phyloP scores from a whole-genome alignment of 2,113 vertebrate species.

The Excalfactoria chinensis region DNA sequence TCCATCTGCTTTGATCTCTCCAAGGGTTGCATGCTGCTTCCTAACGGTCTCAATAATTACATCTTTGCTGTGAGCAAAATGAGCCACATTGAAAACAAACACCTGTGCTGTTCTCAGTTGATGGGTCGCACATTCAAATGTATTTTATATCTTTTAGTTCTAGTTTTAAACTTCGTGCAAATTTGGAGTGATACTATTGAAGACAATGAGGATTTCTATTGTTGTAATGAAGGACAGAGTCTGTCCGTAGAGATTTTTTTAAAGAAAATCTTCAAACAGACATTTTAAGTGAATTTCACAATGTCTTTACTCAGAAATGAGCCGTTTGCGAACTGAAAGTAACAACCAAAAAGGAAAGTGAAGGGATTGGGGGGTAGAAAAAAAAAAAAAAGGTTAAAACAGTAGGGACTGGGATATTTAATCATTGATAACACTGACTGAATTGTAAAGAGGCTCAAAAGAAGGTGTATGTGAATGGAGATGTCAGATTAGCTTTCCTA shows the following conservation, averaged over 20 bases:
- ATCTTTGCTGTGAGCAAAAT: constrained; percentile 1
- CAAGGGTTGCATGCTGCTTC: not conserved
- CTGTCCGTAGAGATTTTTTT: constrained; percentile 27
- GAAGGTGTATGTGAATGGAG: constrained; percentile 67
- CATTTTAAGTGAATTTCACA: constrained; percentile 66
- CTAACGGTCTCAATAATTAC: not conserved
- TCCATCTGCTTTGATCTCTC: constrained; percentile 5
- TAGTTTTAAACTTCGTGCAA: constrained; percentile 14
- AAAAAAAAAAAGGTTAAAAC: constrained; percentile 55
- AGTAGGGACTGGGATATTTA: constrained; percentile 67
- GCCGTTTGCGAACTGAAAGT: constrained; percentile 51
- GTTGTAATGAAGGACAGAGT: constrained; percentile 45
- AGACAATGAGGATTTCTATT: constrained; percentile 63
- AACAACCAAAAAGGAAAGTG: constrained; percentile 60
- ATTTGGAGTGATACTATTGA: constrained; percentile 27
- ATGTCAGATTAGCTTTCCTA: constrained; percentile 73
- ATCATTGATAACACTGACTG: constrained; percentile 65
- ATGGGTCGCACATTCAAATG: not conserved
- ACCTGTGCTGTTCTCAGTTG: not conserved
- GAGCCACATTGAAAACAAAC: constrained; percentile 36
- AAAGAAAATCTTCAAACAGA: constrained; percentile 56
- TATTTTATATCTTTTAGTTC: not conserved
- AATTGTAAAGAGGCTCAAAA: constrained; percentile 72
- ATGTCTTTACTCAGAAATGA: constrained; percentile 58
- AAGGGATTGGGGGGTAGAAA: not conserved